These are phyloP conservation scores for Hirundichthys speculiger DNA, from an alignment of 2,113 vertebrate species.

Conservation along the genomic window DNA sequence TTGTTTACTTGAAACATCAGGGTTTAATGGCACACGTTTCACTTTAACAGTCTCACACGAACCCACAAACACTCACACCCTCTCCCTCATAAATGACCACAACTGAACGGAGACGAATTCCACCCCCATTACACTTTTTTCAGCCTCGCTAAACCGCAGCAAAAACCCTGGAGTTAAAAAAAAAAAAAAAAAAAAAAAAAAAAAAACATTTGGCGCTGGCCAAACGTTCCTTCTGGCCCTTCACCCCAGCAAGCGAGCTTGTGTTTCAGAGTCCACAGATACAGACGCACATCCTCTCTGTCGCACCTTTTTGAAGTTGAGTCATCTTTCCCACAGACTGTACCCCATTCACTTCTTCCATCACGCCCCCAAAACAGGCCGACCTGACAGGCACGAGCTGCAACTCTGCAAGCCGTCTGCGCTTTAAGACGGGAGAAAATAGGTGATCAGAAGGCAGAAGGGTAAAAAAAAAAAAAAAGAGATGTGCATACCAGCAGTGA, in stretches of 20 bases:
- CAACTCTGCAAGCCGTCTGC: not conserved
- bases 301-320: conserved; percentile 27
- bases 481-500: conserved; percentile 50
- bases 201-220: conserved; percentile 48
- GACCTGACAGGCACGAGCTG: conserved; percentile 12
- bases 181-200: too few relatives aligned
- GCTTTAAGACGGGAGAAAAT: not conserved
- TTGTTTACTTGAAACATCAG: conserved; percentile 34
- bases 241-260: conserved; percentile 52
- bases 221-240: conserved; percentile 35
- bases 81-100: conserved; percentile 65
- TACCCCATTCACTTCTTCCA: conserved; percentile 48
- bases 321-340: conserved; percentile 29
- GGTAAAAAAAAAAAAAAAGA: not conserved
- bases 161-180: conserved; percentile 37
- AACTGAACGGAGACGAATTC: conserved; percentile 66
- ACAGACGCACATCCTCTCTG: conserved; percentile 13
- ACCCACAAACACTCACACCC: conserved; percentile 57
- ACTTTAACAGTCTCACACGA: conserved; percentile 35
- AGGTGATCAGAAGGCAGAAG: not conserved
- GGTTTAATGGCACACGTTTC: conserved; percentile 35
- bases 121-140: conserved; percentile 49
- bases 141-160: conserved; percentile 44
- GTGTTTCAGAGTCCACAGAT: conserved; percentile 61
- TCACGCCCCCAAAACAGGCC: conserved; percentile 7